Evolutionary conservation across 92 coral and sea anemone genomes (phyloP).

Genomic region (Virgularia gustaviana): DNA sequence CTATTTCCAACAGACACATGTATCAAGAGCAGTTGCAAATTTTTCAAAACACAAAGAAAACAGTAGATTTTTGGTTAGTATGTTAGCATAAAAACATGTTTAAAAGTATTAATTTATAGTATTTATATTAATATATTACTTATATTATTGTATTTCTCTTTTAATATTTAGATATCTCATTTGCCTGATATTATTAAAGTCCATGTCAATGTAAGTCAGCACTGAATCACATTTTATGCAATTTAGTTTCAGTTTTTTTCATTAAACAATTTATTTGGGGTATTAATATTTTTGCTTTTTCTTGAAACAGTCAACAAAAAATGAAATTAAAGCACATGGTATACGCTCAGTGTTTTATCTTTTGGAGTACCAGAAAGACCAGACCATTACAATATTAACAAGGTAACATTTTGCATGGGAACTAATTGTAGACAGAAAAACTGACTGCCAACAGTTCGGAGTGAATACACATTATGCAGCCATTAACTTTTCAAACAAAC

Average conservation of each 20-base stretch:
- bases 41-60: constrained; percentile 87
- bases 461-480: no score
- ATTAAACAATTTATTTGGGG: no score
- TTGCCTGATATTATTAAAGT: constrained; percentile 61
- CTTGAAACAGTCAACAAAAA: constrained; percentile 82
- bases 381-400: constrained; percentile 61
- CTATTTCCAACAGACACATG: constrained; percentile 62
- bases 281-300: no score
- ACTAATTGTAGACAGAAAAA: no score
- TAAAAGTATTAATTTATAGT: not conserved
- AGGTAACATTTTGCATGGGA: constrained; percentile 64
- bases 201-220: constrained; percentile 70
- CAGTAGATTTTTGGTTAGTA: constrained; percentile 77
- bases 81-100: no score
- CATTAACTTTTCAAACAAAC: no score
- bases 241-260: no score
- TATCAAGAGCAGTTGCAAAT: constrained; percentile 90
- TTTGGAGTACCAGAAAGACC: constrained; percentile 71
- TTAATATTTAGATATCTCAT: constrained; percentile 44
- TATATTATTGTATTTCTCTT: not conserved
- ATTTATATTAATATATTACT: not conserved
- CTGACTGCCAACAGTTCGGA: no score
- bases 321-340: constrained; percentile 75
- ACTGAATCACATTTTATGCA: no score
- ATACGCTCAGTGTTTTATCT: constrained; percentile 70